Conservation (phyloP, 2,888 invertebrate species). For the Andrena marginata region DNA sequence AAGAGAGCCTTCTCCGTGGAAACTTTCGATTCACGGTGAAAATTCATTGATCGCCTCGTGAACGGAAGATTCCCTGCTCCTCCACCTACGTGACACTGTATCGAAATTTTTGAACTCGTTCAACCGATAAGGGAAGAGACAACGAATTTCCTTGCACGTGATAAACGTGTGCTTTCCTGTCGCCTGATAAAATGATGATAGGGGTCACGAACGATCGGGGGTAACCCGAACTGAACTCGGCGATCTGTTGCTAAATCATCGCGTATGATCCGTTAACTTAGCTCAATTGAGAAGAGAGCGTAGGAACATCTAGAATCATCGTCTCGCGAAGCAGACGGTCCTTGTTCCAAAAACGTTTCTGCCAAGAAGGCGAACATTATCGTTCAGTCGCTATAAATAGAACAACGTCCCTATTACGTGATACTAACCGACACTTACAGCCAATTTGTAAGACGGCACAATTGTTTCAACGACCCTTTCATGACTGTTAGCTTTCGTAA, state of each 20-base stretch:
- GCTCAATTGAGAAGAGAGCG: constrained; percentile 57
- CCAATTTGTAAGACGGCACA: neutral
- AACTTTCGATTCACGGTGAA: neutral
- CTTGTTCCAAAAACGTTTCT: constrained; percentile 33
- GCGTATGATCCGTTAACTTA: constrained; percentile 32
- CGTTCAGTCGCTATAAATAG: constrained; percentile 48
- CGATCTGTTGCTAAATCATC: constrained; percentile 26
- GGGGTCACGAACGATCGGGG: constrained; percentile 61
- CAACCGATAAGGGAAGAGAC: constrained; percentile 46
- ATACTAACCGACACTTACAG: neutral
- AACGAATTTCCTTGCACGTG: constrained; percentile 58
- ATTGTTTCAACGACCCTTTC: constrained; percentile 6
- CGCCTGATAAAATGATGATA: constrained; percentile 58
- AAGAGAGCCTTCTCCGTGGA: neutral
- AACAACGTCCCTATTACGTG: constrained; percentile 30
- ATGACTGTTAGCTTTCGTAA: neutral
- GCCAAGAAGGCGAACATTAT: constrained; percentile 47
- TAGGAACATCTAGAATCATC: constrained; percentile 51
- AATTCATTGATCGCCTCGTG: neutral
- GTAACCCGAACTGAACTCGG: constrained; percentile 35
- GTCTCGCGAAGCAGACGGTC: constrained; percentile 12
- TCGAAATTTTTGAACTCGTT: constrained; percentile 22
- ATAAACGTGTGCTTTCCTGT: constrained; percentile 42
- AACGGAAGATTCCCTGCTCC: constrained; percentile 33
- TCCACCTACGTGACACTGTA: constrained; percentile 23